These are phyloP conservation scores for Stichopus horrens DNA, from an alignment of 53 echinoderm and acorn worm genomes.

Conservation along the genomic window DNA sequence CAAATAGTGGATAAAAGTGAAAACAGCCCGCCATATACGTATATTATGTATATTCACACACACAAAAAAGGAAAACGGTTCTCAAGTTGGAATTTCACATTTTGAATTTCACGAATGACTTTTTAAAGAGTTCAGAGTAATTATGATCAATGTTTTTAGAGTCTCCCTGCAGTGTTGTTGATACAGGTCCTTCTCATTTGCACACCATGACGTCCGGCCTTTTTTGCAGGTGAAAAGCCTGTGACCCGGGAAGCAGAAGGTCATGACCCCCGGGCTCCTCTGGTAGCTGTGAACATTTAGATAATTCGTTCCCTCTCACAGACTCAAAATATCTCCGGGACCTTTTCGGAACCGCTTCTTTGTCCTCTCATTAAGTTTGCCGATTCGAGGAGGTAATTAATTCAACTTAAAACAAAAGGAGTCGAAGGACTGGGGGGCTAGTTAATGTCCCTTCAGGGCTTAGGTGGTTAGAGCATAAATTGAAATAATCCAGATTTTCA, in stretches of 20 bases:
- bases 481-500: conserved; percentile 26
- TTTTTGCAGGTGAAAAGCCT: conserved; percentile 32
- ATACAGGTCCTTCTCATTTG: conserved; percentile 14
- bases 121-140: background rate
- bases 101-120: background rate
- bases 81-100: too few species aligned
- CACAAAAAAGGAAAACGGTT: too few species aligned
- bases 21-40: too few species aligned
- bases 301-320: conserved; percentile 24
- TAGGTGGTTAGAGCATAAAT: background rate
- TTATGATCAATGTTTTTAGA: conserved; percentile 5
- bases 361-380: conserved; percentile 27
- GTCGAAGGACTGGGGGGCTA: conserved; percentile 16
- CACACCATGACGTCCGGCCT: background rate
- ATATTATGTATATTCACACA: too few species aligned
- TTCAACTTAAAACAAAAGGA: conserved; percentile 40
- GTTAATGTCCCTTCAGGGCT: conserved; percentile 19
- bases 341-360: conserved; percentile 22
- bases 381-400: conserved; percentile 32
- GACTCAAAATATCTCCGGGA: conserved; percentile 30
- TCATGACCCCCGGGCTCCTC: conserved; percentile 22
- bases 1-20: too few species aligned
- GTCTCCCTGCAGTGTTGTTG: conserved; percentile 18
- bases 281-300: conserved; percentile 30
- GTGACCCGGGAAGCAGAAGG: conserved; percentile 17